Conservation (phyloP, 2,888 invertebrate genomes). For the Erynnis tages region DNA sequence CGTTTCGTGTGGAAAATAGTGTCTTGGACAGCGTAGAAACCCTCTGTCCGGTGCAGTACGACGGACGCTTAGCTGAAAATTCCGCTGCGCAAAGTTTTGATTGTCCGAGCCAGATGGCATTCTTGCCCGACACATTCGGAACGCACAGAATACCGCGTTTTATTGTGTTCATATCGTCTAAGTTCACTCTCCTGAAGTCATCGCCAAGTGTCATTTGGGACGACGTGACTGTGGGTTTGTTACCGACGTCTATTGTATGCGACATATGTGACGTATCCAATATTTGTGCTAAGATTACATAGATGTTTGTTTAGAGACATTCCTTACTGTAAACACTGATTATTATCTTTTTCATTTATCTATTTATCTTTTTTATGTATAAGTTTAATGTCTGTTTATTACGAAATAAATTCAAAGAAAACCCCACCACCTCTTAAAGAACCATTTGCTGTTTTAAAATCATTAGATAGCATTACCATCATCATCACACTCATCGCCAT, state of each 20-base stretch:
- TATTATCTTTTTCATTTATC: no score
- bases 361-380: no score
- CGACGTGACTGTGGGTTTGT: conserved; percentile 20
- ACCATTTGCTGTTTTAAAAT: no score
- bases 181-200: conserved; percentile 61
- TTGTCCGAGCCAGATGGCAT: conserved; percentile 80
- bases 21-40: conserved; percentile 1
- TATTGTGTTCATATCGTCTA: conserved; percentile 71
- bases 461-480: no score
- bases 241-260: neutral
- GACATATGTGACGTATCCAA: no score
- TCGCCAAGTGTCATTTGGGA: conserved; percentile 58
- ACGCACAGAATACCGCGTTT: conserved; percentile 63
- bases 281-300: no score
- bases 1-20: neutral
- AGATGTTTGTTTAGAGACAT: no score
- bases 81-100: conserved; percentile 78
- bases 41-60: conserved; percentile 60
- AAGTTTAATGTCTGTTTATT: no score
- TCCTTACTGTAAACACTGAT: no score
- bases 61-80: conserved; percentile 77
- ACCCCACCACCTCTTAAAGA: no score
- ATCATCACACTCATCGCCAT: no score
- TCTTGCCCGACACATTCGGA: conserved; percentile 72
- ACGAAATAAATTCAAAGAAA: no score